Percentiles rank a stretch among this genome's conserved stretches.
Conservation (phyloP, 1,140 invertebrate genomes). For the Meloidogyne floridensis region DNA sequence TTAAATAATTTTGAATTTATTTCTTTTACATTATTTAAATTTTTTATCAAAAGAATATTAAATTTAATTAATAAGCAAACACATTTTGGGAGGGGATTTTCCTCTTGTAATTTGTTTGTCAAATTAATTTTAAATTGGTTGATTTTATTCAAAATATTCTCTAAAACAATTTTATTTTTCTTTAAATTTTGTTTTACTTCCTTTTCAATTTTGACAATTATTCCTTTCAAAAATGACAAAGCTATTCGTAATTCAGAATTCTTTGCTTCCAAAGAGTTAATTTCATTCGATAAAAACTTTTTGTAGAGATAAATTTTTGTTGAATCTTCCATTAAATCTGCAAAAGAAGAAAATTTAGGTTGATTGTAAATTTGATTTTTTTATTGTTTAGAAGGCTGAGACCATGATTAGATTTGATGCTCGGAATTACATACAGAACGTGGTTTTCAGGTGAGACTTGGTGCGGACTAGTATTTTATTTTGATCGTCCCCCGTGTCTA, state of each 20-base stretch:
- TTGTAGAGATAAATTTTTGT: not conserved
- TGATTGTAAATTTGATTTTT: too few relatives aligned
- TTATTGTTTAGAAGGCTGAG: too few relatives aligned
- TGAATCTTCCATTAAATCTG: not conserved
- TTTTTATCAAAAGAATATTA: not conserved
- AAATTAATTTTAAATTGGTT: not conserved
- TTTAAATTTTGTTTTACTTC: not conserved
- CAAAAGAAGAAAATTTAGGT: not conserved
- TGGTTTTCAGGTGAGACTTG: too few relatives aligned
- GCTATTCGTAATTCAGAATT: not conserved
- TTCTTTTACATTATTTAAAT: not conserved
- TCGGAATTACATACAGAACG: too few relatives aligned
- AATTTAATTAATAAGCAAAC: not conserved
- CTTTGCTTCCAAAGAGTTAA: not conserved
- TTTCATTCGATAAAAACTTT: not conserved
- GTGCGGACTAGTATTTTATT: too few relatives aligned
- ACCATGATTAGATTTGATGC: too few relatives aligned
- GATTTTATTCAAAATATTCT: not conserved
- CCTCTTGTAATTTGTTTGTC: not conserved
- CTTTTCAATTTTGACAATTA: not conserved
- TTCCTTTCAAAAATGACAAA: not conserved
- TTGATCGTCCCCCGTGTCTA: too few relatives aligned
- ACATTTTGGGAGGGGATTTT: not conserved
- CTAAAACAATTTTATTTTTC: not conserved
- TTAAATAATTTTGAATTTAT: not conserved